phyloP scores from a whole-genome alignment of 2,888 invertebrate genomes.

The Oligia strigilis region DNA sequence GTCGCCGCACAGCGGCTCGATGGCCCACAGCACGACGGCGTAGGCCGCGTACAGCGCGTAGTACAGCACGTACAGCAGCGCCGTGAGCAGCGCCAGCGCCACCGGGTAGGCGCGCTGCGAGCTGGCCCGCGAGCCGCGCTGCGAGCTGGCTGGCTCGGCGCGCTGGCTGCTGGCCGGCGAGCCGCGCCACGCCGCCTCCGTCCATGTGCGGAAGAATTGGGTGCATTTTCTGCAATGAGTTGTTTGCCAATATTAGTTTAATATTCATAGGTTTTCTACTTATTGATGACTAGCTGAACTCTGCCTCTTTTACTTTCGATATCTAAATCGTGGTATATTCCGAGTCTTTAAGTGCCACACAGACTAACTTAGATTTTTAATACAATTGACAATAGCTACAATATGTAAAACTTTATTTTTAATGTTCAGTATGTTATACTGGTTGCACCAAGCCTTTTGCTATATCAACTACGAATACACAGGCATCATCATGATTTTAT shows the following conservation, averaged over 20 bases:
- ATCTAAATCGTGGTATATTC: too few species aligned
- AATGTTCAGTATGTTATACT: too few species aligned
- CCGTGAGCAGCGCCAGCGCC: slow-evolving; percentile 74
- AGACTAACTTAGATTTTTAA: too few species aligned
- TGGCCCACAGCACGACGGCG: slow-evolving; percentile 78
- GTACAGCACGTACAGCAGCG: slow-evolving; percentile 77
- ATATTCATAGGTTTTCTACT: too few species aligned
- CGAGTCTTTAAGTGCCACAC: too few species aligned
- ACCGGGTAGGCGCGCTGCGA: slow-evolving; percentile 69
- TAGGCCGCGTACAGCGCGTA: slow-evolving; percentile 72
- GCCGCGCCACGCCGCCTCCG: slow-evolving; percentile 77
- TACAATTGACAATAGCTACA: too few species aligned
- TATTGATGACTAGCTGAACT: background rate
- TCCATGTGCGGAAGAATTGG: slow-evolving; percentile 80
- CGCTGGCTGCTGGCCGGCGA: slow-evolving; percentile 44
- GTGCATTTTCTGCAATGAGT: slow-evolving; percentile 75
- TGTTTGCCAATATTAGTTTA: background rate
- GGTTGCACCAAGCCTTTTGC: too few species aligned
- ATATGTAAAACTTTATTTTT: too few species aligned
- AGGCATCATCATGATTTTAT: background rate
- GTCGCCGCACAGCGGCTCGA: slow-evolving; percentile 78
- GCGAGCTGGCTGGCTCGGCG: slow-evolving; percentile 49
- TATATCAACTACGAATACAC: too few species aligned
- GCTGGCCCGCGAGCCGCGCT: slow-evolving; percentile 63
- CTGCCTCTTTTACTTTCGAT: background rate